Evolutionary conservation across 2,888 invertebrate species (phyloP), one percentile per base, ranked within the genome.

Genomic region (Andrena flavipes): DNA sequence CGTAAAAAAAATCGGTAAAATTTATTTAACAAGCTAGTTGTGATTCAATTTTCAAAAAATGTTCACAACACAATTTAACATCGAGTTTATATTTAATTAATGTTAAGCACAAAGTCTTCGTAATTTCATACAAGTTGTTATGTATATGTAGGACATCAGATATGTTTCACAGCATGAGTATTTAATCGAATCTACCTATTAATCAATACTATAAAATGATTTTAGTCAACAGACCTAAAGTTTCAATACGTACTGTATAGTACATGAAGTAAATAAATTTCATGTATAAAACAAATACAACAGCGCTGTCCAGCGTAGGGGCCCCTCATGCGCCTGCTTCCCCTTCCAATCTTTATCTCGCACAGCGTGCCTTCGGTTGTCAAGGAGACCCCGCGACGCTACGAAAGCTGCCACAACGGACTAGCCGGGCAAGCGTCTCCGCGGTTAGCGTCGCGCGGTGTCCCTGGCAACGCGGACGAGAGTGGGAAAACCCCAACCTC

Each of bases 41-140:
- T 10, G 16, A 20, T 29, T n/a, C 16, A 64, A 64, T 54, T 20
- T 16, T 7, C 60, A 35, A 65, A 20, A 13, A 65, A 67, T 56
- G 26, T 51, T 72, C 33, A 62, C 64, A 70, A 72, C 20, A 29
- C 26, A 54, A 20, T 67, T 73, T 70, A 62, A 70, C 78, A 59
- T 51, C 26, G 77, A 54, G 20, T 65, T 64, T 60, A 75, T 48
- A 63, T 70, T 79, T 33, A 64, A 71, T 75, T 78, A 16, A 54
- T 67, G 69, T 54, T 65, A 76, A 82, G 60, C 72, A 60, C 62
- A 70, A 70, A 49, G 65, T 59, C 30, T 62, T 76, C 48, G 48
- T 56, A 63, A 76, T 63, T 68, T 7, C 59, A 49, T 48, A 30
- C 23, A 60, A 35, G 49, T 65, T 48, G 8, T 26, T 20, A 63